Evolutionary conservation across 2,797 vertebrate genomes (phyloP).

Genomic region (Esox masquinongy): DNA sequence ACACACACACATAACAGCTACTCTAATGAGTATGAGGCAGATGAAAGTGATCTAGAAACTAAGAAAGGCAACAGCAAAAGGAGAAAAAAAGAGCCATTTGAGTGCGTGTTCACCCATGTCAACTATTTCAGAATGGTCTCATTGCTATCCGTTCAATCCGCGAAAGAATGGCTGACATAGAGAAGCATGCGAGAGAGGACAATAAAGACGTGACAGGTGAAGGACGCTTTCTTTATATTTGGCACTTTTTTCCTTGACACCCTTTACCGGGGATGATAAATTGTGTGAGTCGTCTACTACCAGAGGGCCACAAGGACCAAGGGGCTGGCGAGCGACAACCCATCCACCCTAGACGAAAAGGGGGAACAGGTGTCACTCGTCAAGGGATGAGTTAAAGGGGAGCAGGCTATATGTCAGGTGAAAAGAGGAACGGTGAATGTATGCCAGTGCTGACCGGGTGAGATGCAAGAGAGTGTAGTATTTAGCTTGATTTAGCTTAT

Average conservation of each 20-base stretch:
- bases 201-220: not conserved
- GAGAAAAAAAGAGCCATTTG: not conserved
- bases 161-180: not conserved
- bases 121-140: not conserved
- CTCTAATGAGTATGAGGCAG: not conserved
- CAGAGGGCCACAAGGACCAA: no score
- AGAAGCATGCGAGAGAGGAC: not conserved
- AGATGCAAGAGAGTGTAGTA: no score
- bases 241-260: not conserved
- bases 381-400: no score
- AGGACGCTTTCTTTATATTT: not conserved
- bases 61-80: not conserved
- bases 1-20: not conserved
- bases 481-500: no score
- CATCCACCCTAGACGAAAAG: no score
- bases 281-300: no score
- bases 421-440: no score
- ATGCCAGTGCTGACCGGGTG: no score
- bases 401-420: no score
- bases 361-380: no score
- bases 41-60: not conserved
- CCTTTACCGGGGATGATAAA: not conserved
- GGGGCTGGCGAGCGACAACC: no score
- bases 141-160: not conserved
- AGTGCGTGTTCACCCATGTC: slow-evolving; percentile 1